Base-by-base conservation (phyloP, 2,797 vertebrate species). In the Cossypha polioptera region DNA sequence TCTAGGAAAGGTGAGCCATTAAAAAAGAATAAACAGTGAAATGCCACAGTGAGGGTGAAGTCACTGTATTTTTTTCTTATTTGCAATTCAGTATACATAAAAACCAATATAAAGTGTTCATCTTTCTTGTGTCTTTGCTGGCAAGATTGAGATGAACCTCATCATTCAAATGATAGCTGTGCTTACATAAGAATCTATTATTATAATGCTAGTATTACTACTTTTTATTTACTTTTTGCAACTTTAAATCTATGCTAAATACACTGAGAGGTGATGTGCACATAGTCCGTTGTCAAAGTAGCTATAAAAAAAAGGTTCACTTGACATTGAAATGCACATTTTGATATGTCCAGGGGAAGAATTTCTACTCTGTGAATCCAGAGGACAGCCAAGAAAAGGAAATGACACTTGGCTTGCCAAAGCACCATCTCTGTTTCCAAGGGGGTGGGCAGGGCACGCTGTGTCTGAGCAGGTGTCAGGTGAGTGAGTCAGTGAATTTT, bases 1-100 rank as follows among this genome's bases (percentile, higher is more conserved):
- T 66, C 63, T 76, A 82, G 74, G 57, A 90, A 90, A 90, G 33
- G 63, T 42, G 35, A 76, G 21, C 84, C 77, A 86, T 90, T 96
- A 86, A 85, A 73, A 94, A 78, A 69, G 45, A 78, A 89, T 42
- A 76, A 92, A 63, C 29, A 69, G 33, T 21, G 55, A 94, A 86
- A 76, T 76, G 73, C 58, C 61, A 59, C 31, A 63, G 51, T 63
- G 55, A 53, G 73, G 43, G 28, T 45, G 63, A 88, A 93, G 35
- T 38, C 63, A 35, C 28, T 31, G 59, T 20, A 47, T 61, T 93
- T 90, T 85, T 88, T 90, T 61, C 81, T 28, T 35, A 75, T 45
- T 58, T 78, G n/a, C 57, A 95, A 86, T 62, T 74, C 67, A 92
- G 61, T 65, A 66, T 50, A 45, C 21, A 43, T 53, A 82, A 21